Base-by-base conservation (phyloP, 2,888 invertebrate species). In the Dioctria linearis region DNA sequence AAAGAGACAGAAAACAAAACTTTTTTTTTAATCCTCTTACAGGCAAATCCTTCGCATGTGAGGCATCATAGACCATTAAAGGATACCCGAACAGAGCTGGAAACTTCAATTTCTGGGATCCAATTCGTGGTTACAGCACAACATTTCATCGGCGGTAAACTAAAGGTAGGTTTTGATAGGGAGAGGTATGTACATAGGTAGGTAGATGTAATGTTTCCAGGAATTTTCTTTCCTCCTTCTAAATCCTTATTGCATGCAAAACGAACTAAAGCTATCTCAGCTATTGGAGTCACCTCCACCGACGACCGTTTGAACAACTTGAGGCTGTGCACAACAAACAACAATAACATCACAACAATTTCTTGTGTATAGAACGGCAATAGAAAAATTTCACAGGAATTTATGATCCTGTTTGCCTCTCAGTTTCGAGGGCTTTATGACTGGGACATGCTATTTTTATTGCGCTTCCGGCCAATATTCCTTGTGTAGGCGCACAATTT, bases 61-160 rank as follows among this genome's bases (percentile, higher is more conserved):
- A 86, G 88, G 49, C 86, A 87, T 83, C 87, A 88, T 79, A 86
- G 87, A 82, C 86, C 87, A 54, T 82, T 87, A 42, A 85, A 85
- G 11, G 88, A 87, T 82, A 8, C 84, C 5, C 86, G 87, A 73
- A 85, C 67, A 8, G 86, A 90, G 78, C 87, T 90, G 87, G 90
- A 91, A 84, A 86, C 89, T n/a, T 88, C 91, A 43, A 88, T 90
- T 80, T 88, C 90, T 80, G 90, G 90, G 75, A 88, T 92, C 49
- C 90, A 90, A 83, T 91, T 91, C 85, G 88, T 90, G 76, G 88
- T 91, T 8, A 90, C 88, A 61, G 86, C 88, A 79, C 89, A 90
- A 46, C 91, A 91, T 86, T 91, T 92, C 84, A 85, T 87, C 37
- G 87, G 87, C 73, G 91, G 91, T n/a, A 90, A 91, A 85, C 86